These are phyloP conservation scores for Lottia scabra DNA, from an alignment of 2,888 invertebrate species.

Conservation along the genomic window DNA sequence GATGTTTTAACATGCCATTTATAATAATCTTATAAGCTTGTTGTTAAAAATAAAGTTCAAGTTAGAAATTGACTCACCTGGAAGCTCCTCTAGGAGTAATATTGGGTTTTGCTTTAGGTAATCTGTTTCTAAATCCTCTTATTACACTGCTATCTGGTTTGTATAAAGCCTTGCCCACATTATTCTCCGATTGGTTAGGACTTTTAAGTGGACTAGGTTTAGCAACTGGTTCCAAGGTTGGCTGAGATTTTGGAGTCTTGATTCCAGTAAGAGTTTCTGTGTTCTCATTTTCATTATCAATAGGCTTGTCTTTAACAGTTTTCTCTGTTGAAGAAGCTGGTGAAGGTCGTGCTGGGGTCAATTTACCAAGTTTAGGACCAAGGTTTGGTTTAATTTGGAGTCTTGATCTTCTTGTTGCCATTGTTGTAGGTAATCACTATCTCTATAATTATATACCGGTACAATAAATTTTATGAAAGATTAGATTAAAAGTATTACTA, in stretches of 20 bases:
- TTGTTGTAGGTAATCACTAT: slow-evolving; percentile 10
- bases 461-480: neutral
- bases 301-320: neutral
- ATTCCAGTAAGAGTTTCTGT: neutral
- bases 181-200: neutral
- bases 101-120: slow-evolving; percentile 49
- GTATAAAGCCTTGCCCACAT: neutral
- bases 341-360: slow-evolving; percentile 10
- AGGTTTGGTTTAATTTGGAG: slow-evolving; percentile 50
- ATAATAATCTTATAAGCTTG: too few species aligned
- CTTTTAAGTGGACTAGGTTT: neutral
- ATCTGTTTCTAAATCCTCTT: slow-evolving; percentile 28
- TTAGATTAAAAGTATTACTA: neutral
- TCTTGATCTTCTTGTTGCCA: slow-evolving; percentile 47
- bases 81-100: slow-evolving; percentile 13
- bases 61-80: neutral
- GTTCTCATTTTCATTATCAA: neutral
- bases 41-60: too few species aligned
- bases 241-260: neutral
- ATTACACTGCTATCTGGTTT: slow-evolving; percentile 8
- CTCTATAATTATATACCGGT: neutral
- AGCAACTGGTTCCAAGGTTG: neutral
- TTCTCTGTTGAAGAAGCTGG: neutral
- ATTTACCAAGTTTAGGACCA: slow-evolving; percentile 26
- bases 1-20: too few species aligned